A percentile compares a stretch with the other conserved stretches of the same genome.
phyloP scores from a whole-genome alignment of 2,797 vertebrate species.

The Chiroxiphia lanceolata region DNA sequence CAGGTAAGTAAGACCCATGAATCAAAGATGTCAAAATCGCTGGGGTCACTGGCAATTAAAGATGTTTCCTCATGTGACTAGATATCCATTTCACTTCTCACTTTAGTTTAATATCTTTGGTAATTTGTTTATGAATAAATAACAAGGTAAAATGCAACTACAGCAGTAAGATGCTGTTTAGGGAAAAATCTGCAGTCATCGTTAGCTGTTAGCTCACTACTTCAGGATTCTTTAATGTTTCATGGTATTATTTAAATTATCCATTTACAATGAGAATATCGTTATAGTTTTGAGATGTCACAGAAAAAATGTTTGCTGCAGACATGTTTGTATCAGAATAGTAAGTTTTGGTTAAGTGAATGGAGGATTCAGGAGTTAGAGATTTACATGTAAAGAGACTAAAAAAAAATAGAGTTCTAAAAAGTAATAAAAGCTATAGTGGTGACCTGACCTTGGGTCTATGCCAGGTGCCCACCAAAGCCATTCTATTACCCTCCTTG shows the following conservation, averaged over 20 bases:
- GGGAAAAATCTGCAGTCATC: background rate
- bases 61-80: constrained; percentile 2
- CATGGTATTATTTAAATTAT: background rate
- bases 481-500: fast-evolving
- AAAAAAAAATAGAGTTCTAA: background rate
- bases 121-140: constrained; percentile 17
- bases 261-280: background rate
- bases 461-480: background rate
- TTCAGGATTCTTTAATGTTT: background rate
- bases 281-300: background rate
- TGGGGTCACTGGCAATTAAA: background rate
- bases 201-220: background rate
- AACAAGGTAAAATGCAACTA: background rate
- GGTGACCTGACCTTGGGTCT: background rate
- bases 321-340: background rate
- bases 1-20: background rate
- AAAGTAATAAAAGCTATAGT: background rate
- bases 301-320: background rate
- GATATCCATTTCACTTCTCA: constrained; percentile 18
- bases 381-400: background rate
- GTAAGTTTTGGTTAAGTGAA: background rate
- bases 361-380: background rate
- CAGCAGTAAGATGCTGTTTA: background rate
- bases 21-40: background rate
- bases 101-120: constrained; percentile 12